Evolutionary conservation across 2,888 invertebrate genomes (phyloP).

Genomic region (Griposia aprilina): DNA sequence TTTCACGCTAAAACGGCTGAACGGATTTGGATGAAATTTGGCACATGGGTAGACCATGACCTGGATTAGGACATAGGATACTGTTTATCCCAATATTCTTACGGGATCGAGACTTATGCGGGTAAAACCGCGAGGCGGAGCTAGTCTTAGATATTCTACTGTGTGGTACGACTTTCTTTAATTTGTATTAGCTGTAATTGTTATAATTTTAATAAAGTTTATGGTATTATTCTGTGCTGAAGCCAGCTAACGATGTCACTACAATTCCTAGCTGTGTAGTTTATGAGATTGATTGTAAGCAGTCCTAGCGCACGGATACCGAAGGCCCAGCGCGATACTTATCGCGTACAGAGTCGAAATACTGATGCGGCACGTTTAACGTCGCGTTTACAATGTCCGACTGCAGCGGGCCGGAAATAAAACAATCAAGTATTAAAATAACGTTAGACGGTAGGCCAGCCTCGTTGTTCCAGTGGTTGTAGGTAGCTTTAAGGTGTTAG

Average conservation of each 20-base stretch:
- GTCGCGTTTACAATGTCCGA: conserved; percentile 84
- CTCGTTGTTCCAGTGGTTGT: background rate
- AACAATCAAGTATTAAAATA: conserved; percentile 45
- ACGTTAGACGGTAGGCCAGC: background rate
- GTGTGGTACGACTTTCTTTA: too few relatives aligned
- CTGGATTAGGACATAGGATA: too few relatives aligned
- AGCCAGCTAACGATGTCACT: background rate
- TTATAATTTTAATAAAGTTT: background rate
- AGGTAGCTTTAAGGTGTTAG: background rate
- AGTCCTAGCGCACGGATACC: conserved; percentile 57
- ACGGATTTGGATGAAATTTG: too few relatives aligned
- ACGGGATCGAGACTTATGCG: too few relatives aligned
- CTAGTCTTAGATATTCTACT: too few relatives aligned
- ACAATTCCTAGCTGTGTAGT: background rate
- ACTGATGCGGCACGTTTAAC: conserved; percentile 86
- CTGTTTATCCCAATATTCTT: too few relatives aligned
- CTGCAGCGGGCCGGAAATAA: conserved; percentile 76
- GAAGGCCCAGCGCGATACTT: conserved; percentile 57
- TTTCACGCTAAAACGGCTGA: too few relatives aligned
- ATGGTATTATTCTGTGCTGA: background rate
- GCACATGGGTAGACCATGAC: too few relatives aligned
- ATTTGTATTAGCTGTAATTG: too few relatives aligned
- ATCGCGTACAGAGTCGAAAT: conserved; percentile 84
- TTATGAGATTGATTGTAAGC: background rate
- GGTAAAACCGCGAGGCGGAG: too few relatives aligned